phyloP scores from a whole-genome alignment of 2,113 vertebrate genomes.

The Naja naja region DNA sequence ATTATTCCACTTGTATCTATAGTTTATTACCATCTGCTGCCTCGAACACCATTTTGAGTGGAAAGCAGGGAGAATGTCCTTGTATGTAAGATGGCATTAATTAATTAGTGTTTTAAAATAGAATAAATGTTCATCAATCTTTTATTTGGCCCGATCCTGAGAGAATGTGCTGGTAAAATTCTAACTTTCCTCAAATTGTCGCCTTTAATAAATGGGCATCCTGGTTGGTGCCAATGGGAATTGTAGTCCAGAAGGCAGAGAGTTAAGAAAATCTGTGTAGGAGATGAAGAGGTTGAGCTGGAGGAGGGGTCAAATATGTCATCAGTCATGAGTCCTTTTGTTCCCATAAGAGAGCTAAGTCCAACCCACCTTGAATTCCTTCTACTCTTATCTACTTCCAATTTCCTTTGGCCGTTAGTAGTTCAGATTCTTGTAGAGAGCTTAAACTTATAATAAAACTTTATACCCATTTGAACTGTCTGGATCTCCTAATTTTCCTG shows the following conservation, averaged over 20 bases:
- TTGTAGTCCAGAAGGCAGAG: not conserved
- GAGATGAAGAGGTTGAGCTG: not conserved
- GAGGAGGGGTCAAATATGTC: not conserved
- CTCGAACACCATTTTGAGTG: not conserved
- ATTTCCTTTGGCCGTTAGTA: not conserved
- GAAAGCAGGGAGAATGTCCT: not conserved
- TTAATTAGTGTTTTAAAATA: not conserved
- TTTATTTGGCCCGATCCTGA: not conserved
- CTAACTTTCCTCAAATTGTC: not conserved
- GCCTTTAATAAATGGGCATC: not conserved
- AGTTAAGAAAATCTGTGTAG: not conserved
- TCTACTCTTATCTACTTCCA: not conserved
- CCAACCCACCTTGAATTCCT: not conserved
- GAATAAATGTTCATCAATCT: not conserved
- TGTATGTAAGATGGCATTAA: not conserved
- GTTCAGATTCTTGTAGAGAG: not conserved
- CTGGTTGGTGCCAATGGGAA: not conserved
- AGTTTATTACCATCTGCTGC: not conserved
- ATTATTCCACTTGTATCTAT: not conserved
- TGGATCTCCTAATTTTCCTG: not conserved
- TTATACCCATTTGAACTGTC: not conserved
- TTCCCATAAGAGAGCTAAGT: not conserved
- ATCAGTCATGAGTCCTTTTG: not conserved
- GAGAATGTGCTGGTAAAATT: not conserved
- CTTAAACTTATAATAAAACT: not conserved